Conservation (phyloP, 2,113 vertebrate species). For the Ammodramus savannarum region DNA sequence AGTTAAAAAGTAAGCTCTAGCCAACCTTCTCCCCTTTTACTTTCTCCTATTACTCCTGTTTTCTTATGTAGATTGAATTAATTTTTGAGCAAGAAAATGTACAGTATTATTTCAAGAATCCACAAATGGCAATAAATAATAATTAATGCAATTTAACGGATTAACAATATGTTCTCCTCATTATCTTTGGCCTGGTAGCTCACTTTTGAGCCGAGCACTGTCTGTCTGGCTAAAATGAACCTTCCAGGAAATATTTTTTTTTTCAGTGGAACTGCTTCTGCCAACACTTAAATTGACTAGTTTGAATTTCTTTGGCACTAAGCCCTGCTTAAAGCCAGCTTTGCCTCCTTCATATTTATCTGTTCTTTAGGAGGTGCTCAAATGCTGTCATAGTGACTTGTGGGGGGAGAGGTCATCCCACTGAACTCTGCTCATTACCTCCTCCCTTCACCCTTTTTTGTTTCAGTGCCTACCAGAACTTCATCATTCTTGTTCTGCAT, state of each 20-base stretch:
- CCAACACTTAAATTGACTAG: not conserved
- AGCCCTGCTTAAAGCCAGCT: not conserved
- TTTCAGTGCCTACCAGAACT: not conserved
- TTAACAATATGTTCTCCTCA: not conserved
- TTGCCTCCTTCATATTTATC: not conserved
- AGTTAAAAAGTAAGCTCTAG: not conserved
- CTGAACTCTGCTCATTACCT: not conserved
- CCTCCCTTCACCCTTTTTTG: not conserved
- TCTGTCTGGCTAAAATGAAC: not conserved
- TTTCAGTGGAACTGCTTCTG: not conserved
- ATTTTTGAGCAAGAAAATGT: not conserved
- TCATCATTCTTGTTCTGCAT: not conserved
- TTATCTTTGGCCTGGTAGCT: not conserved
- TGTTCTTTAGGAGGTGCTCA: not conserved
- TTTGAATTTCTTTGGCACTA: slow-evolving; percentile 10
- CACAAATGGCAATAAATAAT: not conserved
- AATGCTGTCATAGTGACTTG: not conserved
- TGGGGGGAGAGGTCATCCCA: not conserved
- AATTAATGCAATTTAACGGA: not conserved
- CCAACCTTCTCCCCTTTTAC: not conserved
- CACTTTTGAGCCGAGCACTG: not conserved
- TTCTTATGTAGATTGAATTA: not conserved
- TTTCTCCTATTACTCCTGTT: not conserved
- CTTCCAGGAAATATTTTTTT: not conserved
- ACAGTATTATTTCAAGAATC: not conserved